These are phyloP conservation scores for Uropsilus gracilis DNA, from an alignment of 2,113 vertebrate species.

Conservation along the genomic window DNA sequence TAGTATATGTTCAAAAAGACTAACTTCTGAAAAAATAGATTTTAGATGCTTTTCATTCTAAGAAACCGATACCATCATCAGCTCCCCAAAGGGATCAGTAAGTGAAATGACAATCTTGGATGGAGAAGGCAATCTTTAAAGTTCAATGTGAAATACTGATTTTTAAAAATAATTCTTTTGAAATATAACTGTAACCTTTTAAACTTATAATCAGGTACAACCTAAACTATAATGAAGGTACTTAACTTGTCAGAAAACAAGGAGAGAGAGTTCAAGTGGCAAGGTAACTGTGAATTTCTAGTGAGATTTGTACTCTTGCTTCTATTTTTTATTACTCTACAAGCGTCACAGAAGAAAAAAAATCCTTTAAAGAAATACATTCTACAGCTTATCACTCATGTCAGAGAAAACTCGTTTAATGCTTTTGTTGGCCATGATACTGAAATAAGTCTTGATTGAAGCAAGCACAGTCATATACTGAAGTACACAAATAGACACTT, in stretches of 20 bases:
- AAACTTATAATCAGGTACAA: slow-evolving; percentile 69
- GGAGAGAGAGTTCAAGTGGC: slow-evolving; percentile 26
- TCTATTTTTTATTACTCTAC: slow-evolving; percentile 32
- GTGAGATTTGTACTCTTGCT: slow-evolving; percentile 24
- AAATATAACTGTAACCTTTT: slow-evolving; percentile 60
- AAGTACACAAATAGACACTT: slow-evolving; percentile 66
- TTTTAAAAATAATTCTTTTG: slow-evolving; percentile 49
- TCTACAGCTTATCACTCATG: slow-evolving; percentile 63
- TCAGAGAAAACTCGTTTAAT: slow-evolving; percentile 55
- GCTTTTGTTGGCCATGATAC: slow-evolving; percentile 68
- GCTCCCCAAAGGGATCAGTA: neutral
- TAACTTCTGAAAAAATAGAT: neutral
- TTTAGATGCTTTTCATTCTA: neutral
- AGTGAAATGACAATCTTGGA: slow-evolving; percentile 36
- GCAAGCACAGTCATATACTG: slow-evolving; percentile 65
- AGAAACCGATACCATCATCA: neutral
- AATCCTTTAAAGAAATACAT: slow-evolving; percentile 56
- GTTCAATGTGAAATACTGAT: slow-evolving; percentile 30
- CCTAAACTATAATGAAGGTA: slow-evolving; percentile 66
- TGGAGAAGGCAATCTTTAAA: slow-evolving; percentile 38
- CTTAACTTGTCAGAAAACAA: slow-evolving; percentile 61
- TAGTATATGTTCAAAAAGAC: neutral
- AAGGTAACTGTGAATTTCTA: slow-evolving; percentile 52
- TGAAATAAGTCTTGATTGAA: slow-evolving; percentile 75
- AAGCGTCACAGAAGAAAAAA: neutral